Base-by-base conservation (phyloP, 2,113 vertebrate genomes). In the Todiramphus chloris region DNA sequence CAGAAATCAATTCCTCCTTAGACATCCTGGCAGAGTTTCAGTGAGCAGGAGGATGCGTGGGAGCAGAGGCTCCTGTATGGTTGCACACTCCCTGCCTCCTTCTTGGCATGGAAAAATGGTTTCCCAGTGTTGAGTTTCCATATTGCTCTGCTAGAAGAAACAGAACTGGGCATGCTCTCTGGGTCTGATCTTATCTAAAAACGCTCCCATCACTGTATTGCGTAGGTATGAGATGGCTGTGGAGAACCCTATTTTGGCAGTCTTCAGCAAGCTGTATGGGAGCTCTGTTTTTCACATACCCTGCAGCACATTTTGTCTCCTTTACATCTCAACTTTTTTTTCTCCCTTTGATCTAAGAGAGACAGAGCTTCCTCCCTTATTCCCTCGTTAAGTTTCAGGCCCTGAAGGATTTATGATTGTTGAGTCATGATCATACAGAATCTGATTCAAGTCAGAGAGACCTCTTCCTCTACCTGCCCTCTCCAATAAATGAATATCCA, bases 201-300 rank as follows among this genome's bases (percentile, higher is more conserved):
- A 75, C 21, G 16, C 92, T 96, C 86, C 83, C 94, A 96, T 69
- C 35, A 0, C 89, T 84, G 33, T n/a, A 43, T 41, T 89, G 77
- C 44, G 28, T 87, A 93, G 95, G 92, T 95, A 95, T 15, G 69
- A 89, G 69, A 62, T 39, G 70, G 90, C 83, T 96, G 62, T 37
- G 75, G 94, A 96, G 89, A 97, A 91, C 80, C 84, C 62, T 46
- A 5, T 87, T 76, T 89, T 96, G 96, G 95, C 94, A 93, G 67
- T 46, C 79, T 79, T 73, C 86, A 79, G 69, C 86, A 89, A 94
- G 50, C 46, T 43, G 48, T 12, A 90, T 94, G 93, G 73, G 90
- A 96, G 95, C 89, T 94, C 95, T 92, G 88, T 87, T 96, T 95
- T 96, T 97, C 92, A 83, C 95, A 94, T 94, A 91, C 90, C 96